phyloP scores from a whole-genome alignment of 1,140 invertebrate genomes.

The Drosophila erecta region DNA sequence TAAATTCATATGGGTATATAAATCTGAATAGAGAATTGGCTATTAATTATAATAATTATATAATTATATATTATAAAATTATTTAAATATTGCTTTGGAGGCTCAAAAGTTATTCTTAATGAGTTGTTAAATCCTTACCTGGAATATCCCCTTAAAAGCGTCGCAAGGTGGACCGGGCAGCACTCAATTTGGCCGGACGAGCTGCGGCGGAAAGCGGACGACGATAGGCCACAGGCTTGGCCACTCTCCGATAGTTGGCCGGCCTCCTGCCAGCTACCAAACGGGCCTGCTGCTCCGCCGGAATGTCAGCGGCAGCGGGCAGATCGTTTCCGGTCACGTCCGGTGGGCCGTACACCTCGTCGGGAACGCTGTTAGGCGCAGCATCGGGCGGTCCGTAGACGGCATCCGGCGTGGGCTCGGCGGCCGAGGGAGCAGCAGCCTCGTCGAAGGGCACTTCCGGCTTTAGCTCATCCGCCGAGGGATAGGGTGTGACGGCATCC shows the following conservation, averaged over 20 bases:
- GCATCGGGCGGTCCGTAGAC: conserved; percentile 78
- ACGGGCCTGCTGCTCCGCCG: conserved; percentile 66
- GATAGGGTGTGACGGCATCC: conserved; percentile 76
- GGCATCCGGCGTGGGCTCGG: conserved; percentile 65
- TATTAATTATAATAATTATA: too few relatives aligned
- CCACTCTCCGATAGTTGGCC: conserved; percentile 56
- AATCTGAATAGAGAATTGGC: too few relatives aligned
- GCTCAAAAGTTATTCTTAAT: too few relatives aligned
- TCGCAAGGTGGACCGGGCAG: conserved; percentile 33
- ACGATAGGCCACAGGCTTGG: conserved; percentile 49
- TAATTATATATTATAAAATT: too few relatives aligned
- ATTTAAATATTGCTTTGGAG: too few relatives aligned
- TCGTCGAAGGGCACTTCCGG: conserved; percentile 79
- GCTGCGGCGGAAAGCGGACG: conserved; percentile 45
- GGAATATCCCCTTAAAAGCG: conserved; percentile 44
- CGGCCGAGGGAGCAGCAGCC: conserved; percentile 59
- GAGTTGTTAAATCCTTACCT: conserved; percentile 1
- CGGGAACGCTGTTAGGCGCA: conserved; percentile 63
- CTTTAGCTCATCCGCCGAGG: conserved; percentile 75
- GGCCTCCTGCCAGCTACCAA: conserved; percentile 65
- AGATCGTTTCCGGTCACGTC: conserved; percentile 69
- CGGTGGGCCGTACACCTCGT: conserved; percentile 77
- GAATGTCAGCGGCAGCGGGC: conserved; percentile 65
- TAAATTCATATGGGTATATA: too few relatives aligned
- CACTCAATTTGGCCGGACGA: conserved; percentile 66